Evolutionary conservation across 2,888 invertebrate genomes (phyloP), one percentile per base, ranked within the genome.

Genomic region (Hipparchia semele): DNA sequence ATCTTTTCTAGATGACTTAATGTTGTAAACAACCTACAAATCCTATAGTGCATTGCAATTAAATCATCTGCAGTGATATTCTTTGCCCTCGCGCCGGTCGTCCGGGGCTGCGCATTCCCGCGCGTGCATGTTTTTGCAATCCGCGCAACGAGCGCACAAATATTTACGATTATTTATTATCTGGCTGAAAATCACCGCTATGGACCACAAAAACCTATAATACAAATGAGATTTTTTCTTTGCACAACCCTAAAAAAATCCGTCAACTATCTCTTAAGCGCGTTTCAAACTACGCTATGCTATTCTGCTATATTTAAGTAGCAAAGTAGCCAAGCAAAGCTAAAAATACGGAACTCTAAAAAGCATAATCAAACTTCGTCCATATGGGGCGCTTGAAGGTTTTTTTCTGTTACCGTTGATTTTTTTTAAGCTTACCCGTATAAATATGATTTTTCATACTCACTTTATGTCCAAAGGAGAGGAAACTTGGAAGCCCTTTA

Each of bases 71-170:
- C 49, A 58, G 10, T 60, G 10, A 39, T 51, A 61, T 23, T 71
- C 67, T 71, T 46, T 71, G 71, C 8, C n/a, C 61, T 8, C 46
- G 51, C 71, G 66, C 60, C 12, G 59, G 9, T 33, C 70, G 71
- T 61, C 72, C 70, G 73, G 75, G 74, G 75, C 76, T 62, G 72
- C 68, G 72, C 86, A 88, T 89, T 83, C 87, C 76, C 81, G 85
- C 87, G 84, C 90, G 89, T 86, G 87, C 83, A 84, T 78, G 71
- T 88, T 90, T 89, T 90, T 90, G 82, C 81, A 60, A 39, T 65
- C 61, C 68, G 54, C 81, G 74, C 79, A 80, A 74, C 79, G 87
- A 87, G 86, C 85, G 84, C 81, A 87, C 86, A 86, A 85, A 87
- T 84, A 81, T 85, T 84, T 84, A 82, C 79, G 76, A 77, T 78